Conservation (phyloP, 2,888 invertebrate genomes). For the Pristionchus fissidentatus region DNA sequence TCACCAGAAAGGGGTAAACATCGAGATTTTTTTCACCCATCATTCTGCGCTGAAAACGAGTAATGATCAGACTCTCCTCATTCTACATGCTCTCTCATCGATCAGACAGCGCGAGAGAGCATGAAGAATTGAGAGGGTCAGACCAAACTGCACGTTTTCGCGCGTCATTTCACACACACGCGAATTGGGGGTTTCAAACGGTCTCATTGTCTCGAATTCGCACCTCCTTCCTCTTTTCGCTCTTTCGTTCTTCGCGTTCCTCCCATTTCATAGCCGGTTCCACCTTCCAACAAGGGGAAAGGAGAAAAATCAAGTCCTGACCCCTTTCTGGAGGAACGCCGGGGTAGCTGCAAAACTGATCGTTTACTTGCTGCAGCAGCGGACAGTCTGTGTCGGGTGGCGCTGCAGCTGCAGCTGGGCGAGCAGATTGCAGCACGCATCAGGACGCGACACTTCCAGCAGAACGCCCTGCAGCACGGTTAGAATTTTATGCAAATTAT, state of each 20-base stretch:
- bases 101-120: no score
- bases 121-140: no score
- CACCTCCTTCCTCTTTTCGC: neutral
- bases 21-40: no score
- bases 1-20: no score
- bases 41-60: neutral
- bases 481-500: neutral
- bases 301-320: no score
- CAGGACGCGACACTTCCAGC: constrained; percentile 5
- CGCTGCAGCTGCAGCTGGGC: constrained; percentile 16
- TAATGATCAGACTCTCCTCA: no score
- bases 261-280: neutral
- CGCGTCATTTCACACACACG: no score
- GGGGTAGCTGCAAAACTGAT: no score
- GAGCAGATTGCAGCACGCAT: constrained; percentile 30
- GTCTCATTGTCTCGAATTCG: no score
- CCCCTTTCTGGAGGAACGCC: no score
- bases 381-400: constrained; percentile 24
- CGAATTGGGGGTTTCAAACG: neutral
- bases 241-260: neutral
- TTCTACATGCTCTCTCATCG: no score
- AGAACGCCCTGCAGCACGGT: constrained; percentile 13
- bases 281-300: neutral
- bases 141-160: no score
- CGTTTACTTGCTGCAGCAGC: constrained; percentile 7